Base-by-base conservation (phyloP, 64 coral and sea anemone species). In the Porites lutea region DNA sequence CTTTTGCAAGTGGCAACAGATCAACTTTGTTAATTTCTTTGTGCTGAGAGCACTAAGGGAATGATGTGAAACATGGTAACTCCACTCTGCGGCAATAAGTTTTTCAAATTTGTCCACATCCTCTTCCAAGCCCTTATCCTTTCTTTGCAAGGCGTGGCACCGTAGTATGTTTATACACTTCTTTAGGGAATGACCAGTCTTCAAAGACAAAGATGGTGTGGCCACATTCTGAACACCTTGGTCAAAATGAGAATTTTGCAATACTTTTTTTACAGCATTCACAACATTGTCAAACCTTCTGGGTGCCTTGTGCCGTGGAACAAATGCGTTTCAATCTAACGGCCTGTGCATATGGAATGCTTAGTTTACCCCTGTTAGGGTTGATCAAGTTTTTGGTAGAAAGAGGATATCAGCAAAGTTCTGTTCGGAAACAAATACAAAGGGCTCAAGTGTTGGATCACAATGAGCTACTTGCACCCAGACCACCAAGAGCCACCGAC, bases 101-200 rank as follows among this genome's bases (percentile, higher is more conserved):
- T 74, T 94, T 64, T 88, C 65, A 82, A 94, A 88, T 45, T 67
- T 94, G 67, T 83, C 77, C 1, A 44, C 55, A 65, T 94, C 67
- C n/a, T 93, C 80, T 73, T 57, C 6, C 53, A 79, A 12, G 19
- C 12, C 22, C 4, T 81, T 64, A 37, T 93, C 86, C 52, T 88
- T 88, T 49, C 7, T 62, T 8, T 77, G 75, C 13, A 93, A 81
- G 54, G 84, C 92, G 5, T 88, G 48, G 52, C 92, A 75, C 49
- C 16, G 46, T 13, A 88, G 61, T 21, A 92, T 75, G 13, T 5
- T 16, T 8, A 57, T 72, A 48, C 88, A 95, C 85, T 90, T 95
- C 48, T 95, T 90, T 15, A 95, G 50, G 4, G 72, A 86, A 48
- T 90, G 71, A 53, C 80, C 82, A 90, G 90, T 8, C 52, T 95